A percentile compares a stretch with the other conserved stretches of the same genome.
Conservation (phyloP, 1,140 invertebrate species). For the Heliconius hermathena region DNA sequence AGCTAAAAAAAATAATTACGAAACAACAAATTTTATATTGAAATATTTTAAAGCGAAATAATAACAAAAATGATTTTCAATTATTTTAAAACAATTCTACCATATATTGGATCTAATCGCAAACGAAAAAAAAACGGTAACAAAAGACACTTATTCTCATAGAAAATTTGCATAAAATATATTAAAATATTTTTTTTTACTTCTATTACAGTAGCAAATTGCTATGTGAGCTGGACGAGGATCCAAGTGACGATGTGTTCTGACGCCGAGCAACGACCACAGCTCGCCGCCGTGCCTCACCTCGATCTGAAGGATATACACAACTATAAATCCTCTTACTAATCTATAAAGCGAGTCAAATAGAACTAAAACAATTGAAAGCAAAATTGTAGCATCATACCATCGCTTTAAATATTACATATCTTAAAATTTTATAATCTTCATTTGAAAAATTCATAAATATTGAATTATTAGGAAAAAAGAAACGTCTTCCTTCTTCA, state of each 20-base stretch:
- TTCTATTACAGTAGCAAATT: conserved; percentile 68
- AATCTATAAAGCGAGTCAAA: background rate
- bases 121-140: too few species aligned
- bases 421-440: background rate
- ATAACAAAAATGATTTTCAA: too few species aligned
- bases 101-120: too few species aligned
- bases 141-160: too few species aligned
- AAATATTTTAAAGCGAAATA: too few species aligned
- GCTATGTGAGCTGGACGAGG: conserved; percentile 74
- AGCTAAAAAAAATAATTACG: too few species aligned
- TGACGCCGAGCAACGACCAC: conserved; percentile 70
- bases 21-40: too few species aligned
- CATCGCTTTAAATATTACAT: background rate
- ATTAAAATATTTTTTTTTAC: background rate
- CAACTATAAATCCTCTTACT: conserved; percentile 49
- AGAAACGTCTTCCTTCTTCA: background rate
- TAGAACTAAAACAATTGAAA: background rate
- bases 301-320: conserved; percentile 61
- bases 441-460: background rate
- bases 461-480: background rate
- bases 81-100: too few species aligned
- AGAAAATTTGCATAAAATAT: too few species aligned
- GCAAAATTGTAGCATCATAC: background rate
- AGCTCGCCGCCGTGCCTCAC: conserved; percentile 65
- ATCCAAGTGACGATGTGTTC: conserved; percentile 77